Conservation (phyloP, 2,888 invertebrate species). For the Yponomeuta plumbellus region DNA sequence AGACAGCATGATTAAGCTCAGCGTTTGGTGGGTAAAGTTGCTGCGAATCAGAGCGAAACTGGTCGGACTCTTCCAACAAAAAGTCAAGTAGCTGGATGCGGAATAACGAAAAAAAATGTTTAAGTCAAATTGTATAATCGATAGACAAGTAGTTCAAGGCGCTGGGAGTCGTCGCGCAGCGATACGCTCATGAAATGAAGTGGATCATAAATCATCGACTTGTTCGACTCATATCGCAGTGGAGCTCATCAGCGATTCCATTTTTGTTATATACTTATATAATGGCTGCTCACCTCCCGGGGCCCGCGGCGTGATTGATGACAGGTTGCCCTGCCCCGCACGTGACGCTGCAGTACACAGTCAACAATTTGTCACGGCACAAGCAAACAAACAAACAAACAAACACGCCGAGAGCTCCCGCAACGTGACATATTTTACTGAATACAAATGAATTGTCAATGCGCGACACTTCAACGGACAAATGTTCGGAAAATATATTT, state of each 20-base stretch:
- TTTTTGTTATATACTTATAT: constrained; percentile 12
- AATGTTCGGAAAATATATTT: too few relatives aligned
- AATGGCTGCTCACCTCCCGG: background rate
- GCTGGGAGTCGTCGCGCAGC: background rate
- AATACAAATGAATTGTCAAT: background rate
- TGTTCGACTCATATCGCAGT: background rate
- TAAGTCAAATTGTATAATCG: background rate
- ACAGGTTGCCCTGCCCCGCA: background rate
- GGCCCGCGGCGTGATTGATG: constrained; percentile 7
- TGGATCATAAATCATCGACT: constrained; percentile 2
- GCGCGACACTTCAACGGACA: too few relatives aligned
- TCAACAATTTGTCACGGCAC: background rate
- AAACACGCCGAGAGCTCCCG: background rate
- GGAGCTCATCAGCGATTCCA: constrained; percentile 9
- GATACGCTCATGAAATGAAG: background rate
- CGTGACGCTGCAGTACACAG: background rate
- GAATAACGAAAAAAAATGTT: background rate
- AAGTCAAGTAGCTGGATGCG: too few relatives aligned
- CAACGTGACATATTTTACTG: background rate
- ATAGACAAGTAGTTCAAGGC: background rate
- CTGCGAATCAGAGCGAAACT: too few relatives aligned
- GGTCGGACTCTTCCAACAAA: too few relatives aligned
- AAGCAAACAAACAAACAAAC: background rate
- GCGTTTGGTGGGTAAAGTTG: too few relatives aligned
- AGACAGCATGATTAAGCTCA: too few relatives aligned